Conservation (phyloP, 2,888 invertebrate species). For the Pristionchus fissidentatus region DNA sequence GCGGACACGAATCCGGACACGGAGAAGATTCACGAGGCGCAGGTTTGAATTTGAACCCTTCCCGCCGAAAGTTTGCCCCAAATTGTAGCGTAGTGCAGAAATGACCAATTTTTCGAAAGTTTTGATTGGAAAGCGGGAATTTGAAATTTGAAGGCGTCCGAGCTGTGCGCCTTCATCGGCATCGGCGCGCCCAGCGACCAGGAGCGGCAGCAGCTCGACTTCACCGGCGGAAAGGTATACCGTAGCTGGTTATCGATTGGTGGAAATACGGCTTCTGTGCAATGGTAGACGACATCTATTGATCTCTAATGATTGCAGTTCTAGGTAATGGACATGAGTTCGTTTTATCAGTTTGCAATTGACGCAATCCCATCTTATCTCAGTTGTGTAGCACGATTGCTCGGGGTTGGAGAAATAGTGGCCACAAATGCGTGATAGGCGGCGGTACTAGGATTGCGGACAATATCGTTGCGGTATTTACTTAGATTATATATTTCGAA, state of each 20-base stretch:
- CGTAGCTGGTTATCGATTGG: constrained; percentile 19
- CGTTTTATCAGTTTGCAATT: background rate
- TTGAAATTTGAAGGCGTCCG: constrained; percentile 56
- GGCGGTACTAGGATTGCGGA: too few relatives aligned
- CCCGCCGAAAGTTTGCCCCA: background rate
- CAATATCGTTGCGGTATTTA: too few relatives aligned
- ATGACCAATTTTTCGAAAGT: constrained; percentile 32
- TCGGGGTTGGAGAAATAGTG: too few relatives aligned
- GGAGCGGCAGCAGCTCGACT: constrained; percentile 97
- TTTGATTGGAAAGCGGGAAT: background rate
- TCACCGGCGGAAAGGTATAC: constrained; percentile 87
- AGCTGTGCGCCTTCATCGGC: constrained; percentile 98
- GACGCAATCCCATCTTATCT: too few relatives aligned
- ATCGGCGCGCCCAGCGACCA: constrained; percentile 94
- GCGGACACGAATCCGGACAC: constrained; percentile 31
- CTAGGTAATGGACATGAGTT: background rate
- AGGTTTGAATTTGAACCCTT: constrained; percentile 78
- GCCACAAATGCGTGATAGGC: too few relatives aligned
- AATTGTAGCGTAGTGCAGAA: background rate
- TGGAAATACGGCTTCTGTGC: too few relatives aligned
- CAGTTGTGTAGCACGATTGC: too few relatives aligned
- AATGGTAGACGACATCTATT: background rate
- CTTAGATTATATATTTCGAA: too few relatives aligned
- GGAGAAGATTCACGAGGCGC: constrained; percentile 54
- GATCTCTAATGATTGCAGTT: background rate